Evolutionary conservation across 2,113 vertebrate genomes (phyloP), one percentile per base, ranked within the genome.

Genomic region (Nannobrachium achirus): DNA sequence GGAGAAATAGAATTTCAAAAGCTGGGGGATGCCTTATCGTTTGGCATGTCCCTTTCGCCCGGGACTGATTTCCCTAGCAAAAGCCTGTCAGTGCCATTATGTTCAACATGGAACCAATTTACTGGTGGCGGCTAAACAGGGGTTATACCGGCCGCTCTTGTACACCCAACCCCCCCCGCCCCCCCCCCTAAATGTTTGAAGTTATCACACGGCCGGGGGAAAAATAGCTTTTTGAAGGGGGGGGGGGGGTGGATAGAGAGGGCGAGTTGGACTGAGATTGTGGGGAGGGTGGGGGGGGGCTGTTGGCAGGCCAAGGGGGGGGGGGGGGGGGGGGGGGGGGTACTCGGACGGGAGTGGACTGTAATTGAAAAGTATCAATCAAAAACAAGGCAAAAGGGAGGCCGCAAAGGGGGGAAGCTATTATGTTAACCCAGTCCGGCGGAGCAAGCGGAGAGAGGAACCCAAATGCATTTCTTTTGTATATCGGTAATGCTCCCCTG

Each of bases 361-460:
- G 96, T 99, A 99, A 99, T 98, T 98, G 97, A 99, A 99, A 99
- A 98, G 96, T 99, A 99, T 99, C 97, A 98, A 97, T 99, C 97
- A 98, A 96, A 94, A 93, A 95, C 94, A 95, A 93, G 92, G 92
- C 93, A 84, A 89, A 92, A 89, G 93, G 92, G 19, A n/a, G 39
- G 38, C 16, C 7, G 9, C 10, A 70, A 63, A 76, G 89, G 90
- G 89, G 90, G 89, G 79, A 92, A 91, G 93, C 86, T 89, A 88
- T 90, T 91, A 92, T 89, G 90, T 91, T 90, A 91, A 92, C 90
- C 92, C 90, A 80, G 83, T 87, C 86, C 76, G 63, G 66, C 64
- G 65, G 72, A 69, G 78, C 81, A 79, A n/a, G 84, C 80, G 83
- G 77, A 88, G 66, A n/a, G 78, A 89, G 86, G n/a, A n/a, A 33